Evolutionary conservation across 2,888 invertebrate species (phyloP).

Genomic region (Drosophila longiperda): DNA sequence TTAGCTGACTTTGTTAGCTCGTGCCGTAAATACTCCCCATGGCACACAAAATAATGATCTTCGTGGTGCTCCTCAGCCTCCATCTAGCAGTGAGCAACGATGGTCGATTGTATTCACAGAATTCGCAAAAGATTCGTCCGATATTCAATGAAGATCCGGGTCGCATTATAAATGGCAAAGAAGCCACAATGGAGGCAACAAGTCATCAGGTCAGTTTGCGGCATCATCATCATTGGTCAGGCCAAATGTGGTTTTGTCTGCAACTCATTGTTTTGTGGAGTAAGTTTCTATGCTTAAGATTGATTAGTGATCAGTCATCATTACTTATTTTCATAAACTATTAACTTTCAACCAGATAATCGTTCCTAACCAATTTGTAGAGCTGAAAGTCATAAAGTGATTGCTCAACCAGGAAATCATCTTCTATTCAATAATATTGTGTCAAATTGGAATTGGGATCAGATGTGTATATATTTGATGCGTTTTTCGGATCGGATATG

Average conservation of each 20-base stretch:
- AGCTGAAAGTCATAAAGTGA: background rate
- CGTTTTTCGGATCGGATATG: no score
- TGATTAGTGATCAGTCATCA: background rate
- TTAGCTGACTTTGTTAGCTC: constrained; percentile 60
- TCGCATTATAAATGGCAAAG: constrained; percentile 76
- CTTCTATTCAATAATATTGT: background rate
- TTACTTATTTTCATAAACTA: background rate
- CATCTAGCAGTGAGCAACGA: constrained; percentile 5
- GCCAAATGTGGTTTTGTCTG: constrained; percentile 74
- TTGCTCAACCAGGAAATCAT: background rate
- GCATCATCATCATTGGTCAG: constrained; percentile 73
- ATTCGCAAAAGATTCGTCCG: constrained; percentile 30
- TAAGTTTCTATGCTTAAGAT: constrained; percentile 46
- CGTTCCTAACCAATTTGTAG: background rate
- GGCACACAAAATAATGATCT: constrained; percentile 25
- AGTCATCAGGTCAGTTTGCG: constrained; percentile 81
- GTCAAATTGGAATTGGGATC: background rate
- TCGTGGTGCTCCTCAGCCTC: constrained; percentile 18
- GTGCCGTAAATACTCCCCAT: constrained; percentile 30
- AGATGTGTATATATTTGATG: background rate
- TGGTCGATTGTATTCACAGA: background rate
- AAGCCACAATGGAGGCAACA: constrained; percentile 64
- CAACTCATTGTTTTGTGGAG: constrained; percentile 83
- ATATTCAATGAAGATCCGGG: constrained; percentile 65
- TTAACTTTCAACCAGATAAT: background rate